Conservation (phyloP, 2,113 vertebrate genomes). For the Corythornis cristatus region DNA sequence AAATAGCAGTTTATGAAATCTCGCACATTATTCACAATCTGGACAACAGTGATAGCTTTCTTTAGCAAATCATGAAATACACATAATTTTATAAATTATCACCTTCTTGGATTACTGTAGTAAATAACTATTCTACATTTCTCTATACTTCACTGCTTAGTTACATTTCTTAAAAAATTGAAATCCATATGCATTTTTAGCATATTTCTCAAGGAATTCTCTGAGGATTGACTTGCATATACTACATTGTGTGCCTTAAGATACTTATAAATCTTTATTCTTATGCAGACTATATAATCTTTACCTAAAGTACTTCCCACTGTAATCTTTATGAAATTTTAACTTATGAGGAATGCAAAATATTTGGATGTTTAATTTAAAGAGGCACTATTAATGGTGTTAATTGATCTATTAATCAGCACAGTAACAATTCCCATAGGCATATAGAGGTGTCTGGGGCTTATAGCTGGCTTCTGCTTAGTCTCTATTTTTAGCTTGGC, state of each 20-base stretch:
- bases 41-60: not conserved
- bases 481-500: not conserved
- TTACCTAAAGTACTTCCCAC: not conserved
- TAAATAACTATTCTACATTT: constrained; percentile 15
- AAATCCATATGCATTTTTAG: constrained; percentile 6
- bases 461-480: not conserved
- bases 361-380: constrained; percentile 48
- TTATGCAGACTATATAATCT: constrained; percentile 36
- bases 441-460: not conserved
- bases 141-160: not conserved
- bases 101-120: not conserved
- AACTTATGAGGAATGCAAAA: not conserved
- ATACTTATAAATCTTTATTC: constrained; percentile 43
- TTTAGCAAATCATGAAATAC: constrained; percentile 24
- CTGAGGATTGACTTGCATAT: constrained; percentile 2
- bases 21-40: not conserved
- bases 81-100: not conserved
- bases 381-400: constrained; percentile 22
- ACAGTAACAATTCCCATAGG: not conserved
- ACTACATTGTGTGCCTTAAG: not conserved
- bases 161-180: not conserved
- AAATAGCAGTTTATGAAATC: not conserved
- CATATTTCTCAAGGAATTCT: constrained; percentile 32
- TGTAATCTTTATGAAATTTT: not conserved
- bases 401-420: not conserved